Conservation (phyloP, 1,140 invertebrate genomes). For the Papilio xuthus region DNA sequence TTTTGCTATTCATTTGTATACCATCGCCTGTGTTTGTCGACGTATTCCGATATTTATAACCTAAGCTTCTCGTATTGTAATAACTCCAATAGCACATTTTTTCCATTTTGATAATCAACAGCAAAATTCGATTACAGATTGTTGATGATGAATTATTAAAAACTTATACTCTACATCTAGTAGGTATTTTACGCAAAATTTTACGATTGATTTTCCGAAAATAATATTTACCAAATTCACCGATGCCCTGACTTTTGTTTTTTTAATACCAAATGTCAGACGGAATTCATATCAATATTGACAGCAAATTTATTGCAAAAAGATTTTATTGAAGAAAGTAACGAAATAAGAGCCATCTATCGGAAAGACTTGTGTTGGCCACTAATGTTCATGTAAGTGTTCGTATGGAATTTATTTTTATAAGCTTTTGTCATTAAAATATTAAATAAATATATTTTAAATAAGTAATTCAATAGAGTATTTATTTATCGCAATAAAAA, state of each 20-base stretch:
- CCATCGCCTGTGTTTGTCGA: constrained; percentile 67
- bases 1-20: constrained; percentile 48
- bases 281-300: neutral
- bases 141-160: neutral
- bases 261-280: neutral
- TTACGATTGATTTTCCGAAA: neutral
- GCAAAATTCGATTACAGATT: neutral
- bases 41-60: constrained; percentile 71
- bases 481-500: no score
- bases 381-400: neutral
- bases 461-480: no score
- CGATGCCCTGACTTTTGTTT: neutral
- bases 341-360: neutral
- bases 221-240: neutral
- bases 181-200: neutral
- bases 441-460: no score
- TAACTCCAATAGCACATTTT: constrained; percentile 64
- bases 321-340: constrained; percentile 1
- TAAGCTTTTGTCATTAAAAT: no score
- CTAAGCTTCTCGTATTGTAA: constrained; percentile 61
- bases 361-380: neutral
- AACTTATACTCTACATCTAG: neutral
- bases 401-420: no score
- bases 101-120: constrained; percentile 51
- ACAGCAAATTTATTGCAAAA: neutral